Conservation (phyloP, 2,797 vertebrate genomes). For the Protosalanx chinensis region DNA sequence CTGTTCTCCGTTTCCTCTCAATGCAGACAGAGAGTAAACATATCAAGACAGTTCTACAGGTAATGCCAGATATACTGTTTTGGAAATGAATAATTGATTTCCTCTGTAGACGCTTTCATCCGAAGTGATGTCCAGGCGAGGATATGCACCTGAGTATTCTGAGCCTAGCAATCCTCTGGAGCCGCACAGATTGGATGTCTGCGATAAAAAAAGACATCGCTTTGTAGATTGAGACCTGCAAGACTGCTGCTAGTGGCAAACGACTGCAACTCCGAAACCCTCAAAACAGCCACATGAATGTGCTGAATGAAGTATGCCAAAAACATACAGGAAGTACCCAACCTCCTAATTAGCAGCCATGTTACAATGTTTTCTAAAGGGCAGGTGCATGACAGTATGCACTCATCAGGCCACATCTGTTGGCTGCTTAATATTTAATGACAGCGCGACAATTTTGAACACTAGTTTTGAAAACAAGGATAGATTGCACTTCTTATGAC, state of each 20-base stretch:
- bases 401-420: constrained; percentile 49
- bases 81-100: no score
- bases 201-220: constrained; percentile 13
- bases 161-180: no score
- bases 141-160: no score
- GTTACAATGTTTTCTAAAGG: background rate
- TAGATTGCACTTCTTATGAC: constrained; percentile 67
- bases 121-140: no score
- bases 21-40: constrained; percentile 22
- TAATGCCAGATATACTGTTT: no score
- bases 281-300: constrained; percentile 6
- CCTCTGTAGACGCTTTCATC: no score
- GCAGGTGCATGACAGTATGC: constrained; percentile 9
- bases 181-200: constrained; percentile 1
- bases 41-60: constrained; percentile 28
- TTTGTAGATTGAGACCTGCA: constrained; percentile 18
- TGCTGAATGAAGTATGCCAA: background rate
- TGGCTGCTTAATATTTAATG: constrained; percentile 65
- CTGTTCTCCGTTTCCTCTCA: constrained; percentile 15
- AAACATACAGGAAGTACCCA: background rate
- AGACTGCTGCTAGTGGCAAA: constrained; percentile 8
- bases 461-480: constrained; percentile 62
- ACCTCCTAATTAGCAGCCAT: background rate
- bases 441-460: constrained; percentile 48
- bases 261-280: background rate